Base-by-base conservation (phyloP, 2,113 vertebrate genomes). In the Chiloscyllium plagiosum region DNA sequence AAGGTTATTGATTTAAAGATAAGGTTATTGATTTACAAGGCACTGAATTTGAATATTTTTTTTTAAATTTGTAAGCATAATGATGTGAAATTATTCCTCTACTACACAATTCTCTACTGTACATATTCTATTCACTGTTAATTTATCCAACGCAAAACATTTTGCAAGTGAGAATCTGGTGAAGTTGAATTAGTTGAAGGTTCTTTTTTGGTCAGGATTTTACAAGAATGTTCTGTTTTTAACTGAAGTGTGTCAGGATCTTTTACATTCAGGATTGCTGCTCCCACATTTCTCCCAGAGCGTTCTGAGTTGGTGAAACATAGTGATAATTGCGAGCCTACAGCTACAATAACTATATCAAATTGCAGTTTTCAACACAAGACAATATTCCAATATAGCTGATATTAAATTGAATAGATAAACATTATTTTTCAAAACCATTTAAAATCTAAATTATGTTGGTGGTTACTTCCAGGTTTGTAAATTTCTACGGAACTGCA, bases 401-500 rank as follows among this genome's bases (percentile, higher is more conserved):
- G 29, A 61, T 65, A 29, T 61, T 89, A 52, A 7, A 66, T 92
- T 66, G 66, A 90, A 90, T 19, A 61, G 4, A n/a, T 65, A 90
- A 89, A 90, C 56, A 65, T 90, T 90, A 65, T 24, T 56, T 61
- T 93, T 93, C 1, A 68, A 22, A 68, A 66, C n/a, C 15, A 66
- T 93, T 37, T 20, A 66, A 3, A 66, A 68, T 93, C 17, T 68
- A 68, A 93, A 68, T 65, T 33, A 17, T 93, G 19, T 37, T 66
- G n/a, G 89, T 93, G 61, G 56, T 93, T 68, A 66, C 50, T 47
- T 72, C 61, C 76, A 97, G 97, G 76, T 97, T 96, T 96, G 95
- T 97, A 96, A 97, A 85, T 50, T 97, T 97, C 96, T 70, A 56
- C 0, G 96, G 96, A 83, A 95, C 94, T 10, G 70, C 96, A 0